phyloP scores from a whole-genome alignment of 2,888 invertebrate genomes.

The Eristalis pertinax region DNA sequence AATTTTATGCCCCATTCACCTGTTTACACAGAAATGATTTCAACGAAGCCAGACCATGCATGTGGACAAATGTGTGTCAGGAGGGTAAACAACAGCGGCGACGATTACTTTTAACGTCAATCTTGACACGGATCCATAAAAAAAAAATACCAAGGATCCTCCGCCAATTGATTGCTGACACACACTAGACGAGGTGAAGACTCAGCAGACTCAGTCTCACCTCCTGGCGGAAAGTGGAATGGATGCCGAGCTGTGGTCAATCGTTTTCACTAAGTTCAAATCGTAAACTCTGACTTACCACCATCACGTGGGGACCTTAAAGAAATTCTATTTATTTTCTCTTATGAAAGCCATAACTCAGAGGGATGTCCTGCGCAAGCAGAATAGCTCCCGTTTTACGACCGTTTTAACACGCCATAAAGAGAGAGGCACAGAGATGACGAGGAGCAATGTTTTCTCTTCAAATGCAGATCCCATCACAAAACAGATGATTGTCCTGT shows the following conservation, averaged over 20 bases:
- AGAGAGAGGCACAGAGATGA: not conserved
- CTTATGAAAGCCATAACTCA: not conserved
- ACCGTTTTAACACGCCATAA: not conserved
- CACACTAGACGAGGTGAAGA: not conserved
- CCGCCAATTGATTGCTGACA: not conserved
- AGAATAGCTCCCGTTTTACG: not conserved
- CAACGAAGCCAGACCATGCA: not conserved
- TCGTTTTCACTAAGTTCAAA: not conserved
- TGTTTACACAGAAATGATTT: not conserved
- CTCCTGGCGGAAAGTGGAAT: not conserved
- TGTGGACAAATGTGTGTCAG: not conserved
- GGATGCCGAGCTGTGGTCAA: not conserved
- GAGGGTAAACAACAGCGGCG: not conserved
- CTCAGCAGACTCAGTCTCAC: too few relatives aligned
- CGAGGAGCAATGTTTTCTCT: not conserved
- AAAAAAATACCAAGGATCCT: not conserved
- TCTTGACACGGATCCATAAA: not conserved
- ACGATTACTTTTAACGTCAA: not conserved
- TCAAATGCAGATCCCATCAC: not conserved
- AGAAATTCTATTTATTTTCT: not conserved
- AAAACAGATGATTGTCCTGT: not conserved
- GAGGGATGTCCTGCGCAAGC: not conserved
- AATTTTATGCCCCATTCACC: not conserved
- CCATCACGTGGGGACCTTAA: not conserved
- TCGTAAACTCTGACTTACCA: not conserved